Conservation (phyloP, 2,113 vertebrate species). For the Scartelaos histophorus region DNA sequence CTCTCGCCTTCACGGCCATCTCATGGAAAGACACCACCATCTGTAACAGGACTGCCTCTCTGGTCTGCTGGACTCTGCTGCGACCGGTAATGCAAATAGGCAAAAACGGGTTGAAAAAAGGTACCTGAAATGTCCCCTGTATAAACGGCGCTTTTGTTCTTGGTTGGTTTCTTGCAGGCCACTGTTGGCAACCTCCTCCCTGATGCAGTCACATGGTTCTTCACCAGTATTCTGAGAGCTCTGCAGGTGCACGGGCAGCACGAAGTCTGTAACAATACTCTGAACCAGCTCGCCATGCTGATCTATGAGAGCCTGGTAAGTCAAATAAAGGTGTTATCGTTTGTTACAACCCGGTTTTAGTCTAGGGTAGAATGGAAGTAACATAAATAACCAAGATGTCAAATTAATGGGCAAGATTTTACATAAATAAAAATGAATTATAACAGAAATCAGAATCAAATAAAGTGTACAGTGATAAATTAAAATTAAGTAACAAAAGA, state of each 20-base stretch:
- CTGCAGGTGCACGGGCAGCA: slow-evolving; percentile 94
- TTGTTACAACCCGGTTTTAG: neutral
- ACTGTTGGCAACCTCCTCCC: slow-evolving; percentile 84
- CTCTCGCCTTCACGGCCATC: slow-evolving; percentile 87
- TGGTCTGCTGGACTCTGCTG: slow-evolving; percentile 94
- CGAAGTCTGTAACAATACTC: slow-evolving; percentile 85
- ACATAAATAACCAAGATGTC: too few species aligned
- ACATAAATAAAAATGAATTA: too few species aligned
- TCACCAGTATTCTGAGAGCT: slow-evolving; percentile 86
- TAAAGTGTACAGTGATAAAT: too few species aligned
- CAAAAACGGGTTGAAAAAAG: neutral
- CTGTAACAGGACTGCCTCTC: slow-evolving; percentile 88
- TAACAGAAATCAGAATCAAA: too few species aligned
- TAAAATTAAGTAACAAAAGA: too few species aligned
- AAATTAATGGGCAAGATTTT: too few species aligned
- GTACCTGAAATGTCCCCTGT: neutral
- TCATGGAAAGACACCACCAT: slow-evolving; percentile 93
- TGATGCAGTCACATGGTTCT: slow-evolving; percentile 92
- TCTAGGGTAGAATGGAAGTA: too few species aligned
- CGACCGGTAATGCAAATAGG: slow-evolving; percentile 78
- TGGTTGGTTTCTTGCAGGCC: slow-evolving; percentile 74
- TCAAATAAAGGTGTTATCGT: neutral
- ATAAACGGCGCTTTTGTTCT: neutral
- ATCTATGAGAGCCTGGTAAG: slow-evolving; percentile 91
- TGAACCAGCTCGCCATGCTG: slow-evolving; percentile 90